These are phyloP conservation scores for Cataglyphis cursor DNA, from an alignment of 2,888 invertebrate genomes.

Conservation along the genomic window DNA sequence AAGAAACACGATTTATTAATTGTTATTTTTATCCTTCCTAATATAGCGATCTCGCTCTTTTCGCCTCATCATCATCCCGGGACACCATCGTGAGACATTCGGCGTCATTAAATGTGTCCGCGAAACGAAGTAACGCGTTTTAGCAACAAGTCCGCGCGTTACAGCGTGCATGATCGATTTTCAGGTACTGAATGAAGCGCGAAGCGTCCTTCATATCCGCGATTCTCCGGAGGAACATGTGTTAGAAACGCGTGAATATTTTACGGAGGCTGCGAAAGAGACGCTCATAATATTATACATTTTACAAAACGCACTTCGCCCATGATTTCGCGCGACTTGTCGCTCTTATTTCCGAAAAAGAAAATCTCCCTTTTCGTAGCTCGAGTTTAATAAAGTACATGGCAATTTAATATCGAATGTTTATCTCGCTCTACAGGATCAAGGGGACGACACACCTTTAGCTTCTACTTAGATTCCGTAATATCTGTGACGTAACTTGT, in stretches of 20 bases:
- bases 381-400: constrained; percentile 48
- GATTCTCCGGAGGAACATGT: neutral
- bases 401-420: constrained; percentile 69
- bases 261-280: neutral
- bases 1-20: constrained; percentile 64
- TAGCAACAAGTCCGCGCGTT: constrained; percentile 23
- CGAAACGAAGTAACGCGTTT: constrained; percentile 26
- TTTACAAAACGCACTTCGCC: neutral
- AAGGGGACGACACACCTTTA: constrained; percentile 44
- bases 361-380: constrained; percentile 56
- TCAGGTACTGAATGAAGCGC: constrained; percentile 1
- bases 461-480: constrained; percentile 3
- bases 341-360: constrained; percentile 25
- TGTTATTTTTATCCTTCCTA: constrained; percentile 64
- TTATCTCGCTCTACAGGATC: constrained; percentile 63
- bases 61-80: neutral
- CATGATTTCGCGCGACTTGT: neutral
- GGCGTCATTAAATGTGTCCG: neutral
- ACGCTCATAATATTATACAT: neutral
- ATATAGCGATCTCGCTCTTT: constrained; percentile 20
- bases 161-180: constrained; percentile 15
- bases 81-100: neutral
- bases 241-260: neutral
- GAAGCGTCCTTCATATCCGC: neutral
- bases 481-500: neutral